Base-by-base conservation (phyloP, 2,888 invertebrate genomes). In the Tenthredo mesomela region DNA sequence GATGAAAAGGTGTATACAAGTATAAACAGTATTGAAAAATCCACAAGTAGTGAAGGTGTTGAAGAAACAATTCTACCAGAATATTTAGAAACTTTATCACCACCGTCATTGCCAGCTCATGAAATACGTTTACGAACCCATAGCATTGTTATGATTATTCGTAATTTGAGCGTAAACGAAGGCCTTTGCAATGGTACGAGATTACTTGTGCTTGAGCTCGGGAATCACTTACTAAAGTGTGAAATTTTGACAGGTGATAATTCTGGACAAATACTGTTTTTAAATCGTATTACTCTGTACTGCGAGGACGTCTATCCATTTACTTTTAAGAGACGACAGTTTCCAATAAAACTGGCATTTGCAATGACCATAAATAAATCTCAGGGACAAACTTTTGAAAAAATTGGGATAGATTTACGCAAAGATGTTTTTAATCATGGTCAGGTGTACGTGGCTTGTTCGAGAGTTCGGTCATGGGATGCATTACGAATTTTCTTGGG, bases 351-450 rank as follows among this genome's bases (percentile, higher is more conserved):
- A n/a, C n/a, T n/a, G n/a, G n/a, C n/a, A n/a, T n/a, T n/a, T n/a
- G n/a, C n/a, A n/a, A n/a, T n/a, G n/a, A n/a, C n/a, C n/a, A n/a
- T n/a, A n/a, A n/a, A n/a, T n/a, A n/a, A n/a, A n/a, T n/a, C n/a
- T n/a, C n/a, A n/a, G n/a, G n/a, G n/a, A n/a, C n/a, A n/a, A n/a
- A n/a, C n/a, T n/a, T n/a, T n/a, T n/a, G n/a, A n/a, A n/a, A n/a
- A n/a, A n/a, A n/a, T n/a, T n/a, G n/a, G n/a, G n/a, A n/a, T n/a
- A n/a, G n/a, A n/a, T n/a, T n/a, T n/a, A n/a, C 15, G 40, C 2
- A 70, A 40, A 43, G 84, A 80, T 9, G 86, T 86, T 21, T 86
- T 86, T 43, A 47, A 78, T n/a, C 86, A 86, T 61, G 86, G 85
- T 10, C 86, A 86, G 37, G 77, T 86, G 50, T 54, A 54, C 54